Evolutionary conservation across 2,113 vertebrate genomes (phyloP), one percentile per base, ranked within the genome.

Genomic region (Hyla sarda): DNA sequence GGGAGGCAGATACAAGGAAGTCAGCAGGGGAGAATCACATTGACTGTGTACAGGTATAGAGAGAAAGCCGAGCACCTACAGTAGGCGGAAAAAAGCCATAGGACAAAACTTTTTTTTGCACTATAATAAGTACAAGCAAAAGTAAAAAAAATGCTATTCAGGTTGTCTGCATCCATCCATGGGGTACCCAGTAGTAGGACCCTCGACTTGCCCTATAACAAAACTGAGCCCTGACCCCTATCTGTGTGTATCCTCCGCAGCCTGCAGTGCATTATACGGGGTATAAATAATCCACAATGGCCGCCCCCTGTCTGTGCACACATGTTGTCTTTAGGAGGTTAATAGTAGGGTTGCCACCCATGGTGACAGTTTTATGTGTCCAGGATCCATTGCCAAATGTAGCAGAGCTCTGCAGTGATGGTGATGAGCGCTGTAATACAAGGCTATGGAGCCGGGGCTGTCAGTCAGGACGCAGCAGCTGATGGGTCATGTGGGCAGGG

Each of bases 291-390:
- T 37, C 50, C 56, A 2, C 34, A 54, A 34, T 54, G 21, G 21
- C 28, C 11, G 81, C 47, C 80, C 32, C 7, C 65, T 52, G 62
- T 48, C 21, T 41, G 14, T 50, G 21, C 37, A 25, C 30, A 69
- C 71, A 60, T 37, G 37, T 56, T 65, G 52, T 75, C 52, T 23
- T 45, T 45, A 25, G 77, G 45, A 60, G 77, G 54, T 80, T 62
- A 62, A 45, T 41, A 23, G 56, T 19, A 6, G 28, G 54, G 52
- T 34, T 41, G 71, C 82, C 82, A 84, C 82, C 52, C 82, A 75
- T 23, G 82, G 9, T 75, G 82, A 75, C 71, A 12, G 28, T 1
- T 34, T 73, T 47, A 54, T 71, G 71, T 34, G 32, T 13, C 54
- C 77, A 60, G 77, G n/a, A n/a, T 25, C 73, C n/a, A 28, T 16